phyloP scores from a whole-genome alignment of 2,888 invertebrate genomes.

The Eupithecia vulgata region DNA sequence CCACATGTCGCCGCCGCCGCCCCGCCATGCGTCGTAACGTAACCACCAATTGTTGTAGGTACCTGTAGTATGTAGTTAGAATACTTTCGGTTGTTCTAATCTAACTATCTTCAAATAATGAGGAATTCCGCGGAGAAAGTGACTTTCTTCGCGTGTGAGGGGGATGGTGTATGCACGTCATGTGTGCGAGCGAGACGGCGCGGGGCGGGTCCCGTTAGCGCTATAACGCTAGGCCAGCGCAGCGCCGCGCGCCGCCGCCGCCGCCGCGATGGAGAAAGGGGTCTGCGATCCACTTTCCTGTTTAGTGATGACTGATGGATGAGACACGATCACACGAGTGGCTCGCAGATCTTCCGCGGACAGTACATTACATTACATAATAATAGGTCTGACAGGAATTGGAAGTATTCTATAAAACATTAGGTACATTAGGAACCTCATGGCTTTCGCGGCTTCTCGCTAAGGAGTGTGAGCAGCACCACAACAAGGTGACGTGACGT shows the following conservation, averaged over 20 bases:
- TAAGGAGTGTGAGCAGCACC: no score
- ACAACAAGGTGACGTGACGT: background rate
- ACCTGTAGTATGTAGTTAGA: background rate
- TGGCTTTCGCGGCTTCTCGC: no score
- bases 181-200: constrained; percentile 24
- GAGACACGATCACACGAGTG: no score
- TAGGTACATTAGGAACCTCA: no score
- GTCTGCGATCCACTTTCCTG: background rate
- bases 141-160: constrained; percentile 37
- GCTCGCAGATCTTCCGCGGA: background rate
- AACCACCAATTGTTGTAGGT: background rate
- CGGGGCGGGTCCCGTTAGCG: background rate
- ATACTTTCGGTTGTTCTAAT: constrained; percentile 9
- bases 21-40: background rate
- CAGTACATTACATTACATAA: no score
- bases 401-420: no score
- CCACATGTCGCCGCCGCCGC: background rate
- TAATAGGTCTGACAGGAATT: no score
- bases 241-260: no score
- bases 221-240: background rate
- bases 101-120: background rate
- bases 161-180: constrained; percentile 25
- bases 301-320: background rate
- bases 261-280: constrained; percentile 17
- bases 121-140: constrained; percentile 34